phyloP scores from a whole-genome alignment of 1,140 invertebrate genomes.

The Aphelenchoides fujianensis region DNA sequence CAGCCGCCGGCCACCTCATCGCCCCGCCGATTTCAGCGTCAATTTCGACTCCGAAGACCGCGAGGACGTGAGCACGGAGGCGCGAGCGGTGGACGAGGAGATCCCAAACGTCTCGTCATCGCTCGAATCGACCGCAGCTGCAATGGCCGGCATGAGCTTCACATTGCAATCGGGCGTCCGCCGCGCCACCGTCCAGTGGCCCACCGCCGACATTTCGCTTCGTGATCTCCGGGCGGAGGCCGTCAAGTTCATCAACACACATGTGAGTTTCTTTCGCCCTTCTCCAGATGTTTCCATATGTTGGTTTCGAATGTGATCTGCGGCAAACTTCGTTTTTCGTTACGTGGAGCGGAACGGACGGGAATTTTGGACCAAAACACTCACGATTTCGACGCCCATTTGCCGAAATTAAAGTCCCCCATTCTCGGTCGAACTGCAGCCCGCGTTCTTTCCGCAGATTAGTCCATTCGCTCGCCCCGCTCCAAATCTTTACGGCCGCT shows the following conservation, averaged over 20 bases:
- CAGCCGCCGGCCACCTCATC: too few relatives aligned
- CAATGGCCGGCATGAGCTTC: conserved; percentile 38
- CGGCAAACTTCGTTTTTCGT: too few relatives aligned
- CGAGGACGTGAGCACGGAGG: not conserved
- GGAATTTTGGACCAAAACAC: too few relatives aligned
- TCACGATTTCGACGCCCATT: too few relatives aligned
- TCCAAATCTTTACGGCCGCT: too few relatives aligned
- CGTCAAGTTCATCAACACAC: conserved; percentile 45
- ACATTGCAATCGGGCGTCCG: conserved; percentile 42
- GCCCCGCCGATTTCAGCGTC: not conserved
- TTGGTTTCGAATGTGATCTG: too few relatives aligned
- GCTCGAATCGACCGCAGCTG: not conserved
- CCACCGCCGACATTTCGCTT: conserved; percentile 46
- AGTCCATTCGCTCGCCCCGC: too few relatives aligned
- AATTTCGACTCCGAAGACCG: not conserved
- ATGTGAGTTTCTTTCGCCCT: conserved; percentile 41
- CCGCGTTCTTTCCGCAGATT: too few relatives aligned
- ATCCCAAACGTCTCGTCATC: not conserved
- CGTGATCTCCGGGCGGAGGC: conserved; percentile 46
- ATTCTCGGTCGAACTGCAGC: too few relatives aligned
- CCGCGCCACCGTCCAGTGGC: conserved; percentile 34
- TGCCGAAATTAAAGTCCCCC: too few relatives aligned
- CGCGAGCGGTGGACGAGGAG: not conserved
- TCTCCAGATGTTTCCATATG: too few relatives aligned
- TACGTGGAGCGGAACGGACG: too few relatives aligned